A percentile compares a stretch with the other conserved stretches of the same genome.
phyloP scores from a whole-genome alignment of 2,113 vertebrate species.

The Rissa tridactyla region DNA sequence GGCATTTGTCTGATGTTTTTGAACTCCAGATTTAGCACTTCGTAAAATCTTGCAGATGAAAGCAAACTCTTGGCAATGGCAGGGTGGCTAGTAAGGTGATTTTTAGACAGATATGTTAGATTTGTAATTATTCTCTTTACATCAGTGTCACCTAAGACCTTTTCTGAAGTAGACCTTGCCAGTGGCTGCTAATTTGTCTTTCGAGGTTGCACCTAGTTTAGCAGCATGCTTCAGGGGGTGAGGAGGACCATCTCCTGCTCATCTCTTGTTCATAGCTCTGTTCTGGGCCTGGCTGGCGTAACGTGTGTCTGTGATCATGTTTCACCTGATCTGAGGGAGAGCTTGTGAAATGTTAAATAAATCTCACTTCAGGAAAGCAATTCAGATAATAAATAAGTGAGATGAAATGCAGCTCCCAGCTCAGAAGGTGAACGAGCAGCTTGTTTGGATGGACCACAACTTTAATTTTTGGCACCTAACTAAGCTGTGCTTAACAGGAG shows the following conservation, averaged over 20 bases:
- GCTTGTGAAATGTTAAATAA: background rate
- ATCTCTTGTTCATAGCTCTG: background rate
- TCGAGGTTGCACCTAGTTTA: background rate
- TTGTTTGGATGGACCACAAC: background rate
- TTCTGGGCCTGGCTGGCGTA: background rate
- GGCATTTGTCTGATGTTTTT: background rate
- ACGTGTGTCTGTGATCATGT: background rate
- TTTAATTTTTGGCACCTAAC: background rate
- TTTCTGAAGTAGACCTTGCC: background rate
- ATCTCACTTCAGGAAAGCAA: background rate
- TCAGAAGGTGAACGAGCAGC: background rate
- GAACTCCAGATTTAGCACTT: background rate
- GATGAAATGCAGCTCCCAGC: background rate
- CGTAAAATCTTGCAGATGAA: background rate
- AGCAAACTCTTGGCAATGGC: background rate
- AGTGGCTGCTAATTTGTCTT: background rate
- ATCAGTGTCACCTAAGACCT: background rate
- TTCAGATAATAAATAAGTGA: background rate
- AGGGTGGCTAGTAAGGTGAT: background rate
- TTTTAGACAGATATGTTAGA: background rate
- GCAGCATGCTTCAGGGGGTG: background rate
- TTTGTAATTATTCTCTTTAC: background rate
- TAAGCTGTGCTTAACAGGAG: constrained; percentile 70
- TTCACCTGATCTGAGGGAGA: background rate
- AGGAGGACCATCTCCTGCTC: background rate